A percentile compares a stretch with the other conserved stretches of the same genome.
Evolutionary conservation across 2,797 vertebrate species (phyloP).

Genomic region (Hemibagrus guttatus): DNA sequence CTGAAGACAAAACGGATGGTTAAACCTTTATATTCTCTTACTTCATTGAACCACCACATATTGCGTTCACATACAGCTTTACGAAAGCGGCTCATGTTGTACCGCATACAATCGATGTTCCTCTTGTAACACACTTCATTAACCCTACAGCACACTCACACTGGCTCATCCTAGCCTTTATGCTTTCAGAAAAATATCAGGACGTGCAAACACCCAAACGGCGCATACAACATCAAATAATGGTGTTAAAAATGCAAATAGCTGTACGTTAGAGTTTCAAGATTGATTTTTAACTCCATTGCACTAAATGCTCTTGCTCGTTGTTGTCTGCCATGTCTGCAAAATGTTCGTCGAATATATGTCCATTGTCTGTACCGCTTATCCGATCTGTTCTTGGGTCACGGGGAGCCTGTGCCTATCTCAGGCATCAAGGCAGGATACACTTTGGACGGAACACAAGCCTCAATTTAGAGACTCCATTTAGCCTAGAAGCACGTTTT

Average conservation of each 20-base stretch:
- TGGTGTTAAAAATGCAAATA: conserved; percentile 30
- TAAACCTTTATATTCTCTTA: neutral
- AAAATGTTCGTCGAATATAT: neutral
- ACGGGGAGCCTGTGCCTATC: too few species aligned
- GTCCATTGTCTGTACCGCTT: too few species aligned
- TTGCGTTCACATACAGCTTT: neutral
- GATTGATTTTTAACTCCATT: neutral
- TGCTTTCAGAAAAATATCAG: neutral
- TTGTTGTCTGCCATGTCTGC: neutral
- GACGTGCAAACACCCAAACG: neutral
- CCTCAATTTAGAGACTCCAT: too few species aligned
- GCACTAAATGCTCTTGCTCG: neutral
- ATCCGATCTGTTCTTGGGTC: too few species aligned
- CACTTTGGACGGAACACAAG: too few species aligned
- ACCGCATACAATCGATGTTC: neutral
- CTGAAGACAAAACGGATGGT: neutral
- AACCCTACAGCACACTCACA: neutral
- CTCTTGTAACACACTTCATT: conserved; percentile 4
- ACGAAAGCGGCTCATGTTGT: neutral
- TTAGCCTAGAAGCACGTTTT: too few species aligned
- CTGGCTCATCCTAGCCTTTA: neutral
- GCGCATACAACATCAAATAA: too few species aligned
- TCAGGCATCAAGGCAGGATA: too few species aligned
- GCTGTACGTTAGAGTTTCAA: conserved; percentile 61
- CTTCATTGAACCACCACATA: neutral